These are phyloP conservation scores for Epizoanthus stellaris DNA, from an alignment of 92 coral and sea anemone species.

Conservation along the genomic window DNA sequence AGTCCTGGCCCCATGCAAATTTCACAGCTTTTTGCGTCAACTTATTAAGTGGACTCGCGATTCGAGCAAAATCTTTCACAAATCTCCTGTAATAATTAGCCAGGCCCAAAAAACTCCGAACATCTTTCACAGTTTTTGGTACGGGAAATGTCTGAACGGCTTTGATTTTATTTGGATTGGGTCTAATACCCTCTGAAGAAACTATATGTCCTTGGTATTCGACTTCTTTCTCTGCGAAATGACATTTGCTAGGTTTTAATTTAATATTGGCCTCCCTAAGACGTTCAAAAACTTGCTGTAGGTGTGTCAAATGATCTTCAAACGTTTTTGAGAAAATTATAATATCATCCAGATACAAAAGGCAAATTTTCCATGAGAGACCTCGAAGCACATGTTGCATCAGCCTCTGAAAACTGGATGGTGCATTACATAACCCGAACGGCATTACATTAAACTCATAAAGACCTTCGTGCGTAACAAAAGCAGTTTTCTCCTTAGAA, in stretches of 20 bases:
- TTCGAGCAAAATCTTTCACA: slow-evolving; percentile 35
- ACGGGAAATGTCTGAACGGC: slow-evolving; percentile 24
- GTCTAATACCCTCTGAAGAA: slow-evolving; percentile 22
- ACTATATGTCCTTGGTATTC: slow-evolving; percentile 49
- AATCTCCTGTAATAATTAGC: slow-evolving; percentile 43
- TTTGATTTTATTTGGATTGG: slow-evolving; percentile 9
- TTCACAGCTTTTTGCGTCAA: slow-evolving; percentile 33
- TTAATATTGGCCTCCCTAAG: slow-evolving; percentile 26
- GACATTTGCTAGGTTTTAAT: slow-evolving; percentile 27
- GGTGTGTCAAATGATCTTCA: slow-evolving; percentile 24
- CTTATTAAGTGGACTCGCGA: slow-evolving; percentile 29
- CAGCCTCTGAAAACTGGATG: slow-evolving; percentile 47
- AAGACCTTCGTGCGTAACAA: slow-evolving; percentile 47
- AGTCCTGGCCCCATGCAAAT: slow-evolving; percentile 19
- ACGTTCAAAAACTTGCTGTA: slow-evolving; percentile 24
- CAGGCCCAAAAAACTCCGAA: slow-evolving; percentile 19
- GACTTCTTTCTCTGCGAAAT: slow-evolving; percentile 25
- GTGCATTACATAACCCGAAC: slow-evolving; percentile 51
- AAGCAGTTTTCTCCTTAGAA: slow-evolving; percentile 53
- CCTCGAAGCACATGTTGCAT: slow-evolving; percentile 57
- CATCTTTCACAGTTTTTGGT: slow-evolving; percentile 2
- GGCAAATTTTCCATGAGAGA: slow-evolving; percentile 40
- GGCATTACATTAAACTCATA: slow-evolving; percentile 54
- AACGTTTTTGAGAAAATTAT: slow-evolving; percentile 10
- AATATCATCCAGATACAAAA: slow-evolving; percentile 51